phyloP scores from a whole-genome alignment of 1,140 invertebrate species.

The Glomeris maerens region DNA sequence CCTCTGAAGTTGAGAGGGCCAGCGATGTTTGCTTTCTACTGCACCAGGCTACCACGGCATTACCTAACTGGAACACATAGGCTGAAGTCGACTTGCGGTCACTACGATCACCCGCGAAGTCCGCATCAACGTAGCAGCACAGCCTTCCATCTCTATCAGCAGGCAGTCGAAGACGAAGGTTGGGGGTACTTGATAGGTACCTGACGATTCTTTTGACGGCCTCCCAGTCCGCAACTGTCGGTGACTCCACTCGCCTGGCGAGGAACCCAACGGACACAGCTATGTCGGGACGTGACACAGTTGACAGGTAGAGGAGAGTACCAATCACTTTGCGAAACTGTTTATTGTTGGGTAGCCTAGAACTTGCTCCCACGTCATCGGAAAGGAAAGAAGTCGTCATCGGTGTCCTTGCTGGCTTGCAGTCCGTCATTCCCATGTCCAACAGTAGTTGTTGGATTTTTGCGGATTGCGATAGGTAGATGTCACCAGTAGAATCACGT shows the following conservation, averaged over 20 bases:
- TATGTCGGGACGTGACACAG: neutral
- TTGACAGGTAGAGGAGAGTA: neutral
- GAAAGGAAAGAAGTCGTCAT: neutral
- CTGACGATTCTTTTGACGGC: neutral
- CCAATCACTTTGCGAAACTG: neutral
- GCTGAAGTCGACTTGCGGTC: neutral
- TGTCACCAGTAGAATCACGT: neutral
- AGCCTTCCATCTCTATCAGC: neutral
- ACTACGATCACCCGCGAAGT: neutral
- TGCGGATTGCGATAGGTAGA: no score
- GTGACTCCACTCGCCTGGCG: neutral
- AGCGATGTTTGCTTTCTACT: neutral
- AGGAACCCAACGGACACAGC: neutral
- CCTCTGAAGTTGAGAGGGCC: neutral
- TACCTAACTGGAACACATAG: neutral
- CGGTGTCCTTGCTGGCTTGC: neutral
- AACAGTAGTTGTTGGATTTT: no score
- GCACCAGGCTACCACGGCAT: neutral
- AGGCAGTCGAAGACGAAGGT: neutral
- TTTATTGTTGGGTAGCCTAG: neutral
- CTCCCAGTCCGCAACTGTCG: neutral
- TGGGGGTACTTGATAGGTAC: neutral
- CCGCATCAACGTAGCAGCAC: neutral
- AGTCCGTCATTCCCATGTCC: neutral
- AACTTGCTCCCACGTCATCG: neutral